phyloP scores from a whole-genome alignment of 37 sponge, comb jelly and placozoan genomes.

The Beroe ovata region DNA sequence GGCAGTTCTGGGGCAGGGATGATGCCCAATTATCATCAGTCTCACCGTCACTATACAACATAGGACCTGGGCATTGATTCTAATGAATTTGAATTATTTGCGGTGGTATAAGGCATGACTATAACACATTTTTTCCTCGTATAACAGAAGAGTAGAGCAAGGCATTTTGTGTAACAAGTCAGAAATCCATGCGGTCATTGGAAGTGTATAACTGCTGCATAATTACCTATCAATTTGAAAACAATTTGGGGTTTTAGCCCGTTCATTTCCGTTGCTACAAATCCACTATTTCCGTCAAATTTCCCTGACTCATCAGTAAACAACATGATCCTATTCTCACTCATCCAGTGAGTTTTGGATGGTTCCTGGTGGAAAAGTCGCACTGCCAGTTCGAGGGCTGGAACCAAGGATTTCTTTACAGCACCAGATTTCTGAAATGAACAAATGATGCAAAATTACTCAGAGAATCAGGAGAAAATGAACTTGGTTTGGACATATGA shows the following conservation, averaged over 20 bases:
- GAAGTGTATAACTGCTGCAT: too few relatives aligned
- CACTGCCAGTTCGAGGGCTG: not conserved
- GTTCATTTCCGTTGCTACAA: constrained; percentile 14
- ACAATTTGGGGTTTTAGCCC: not conserved
- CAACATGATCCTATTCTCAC: constrained; percentile 42
- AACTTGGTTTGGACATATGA: too few relatives aligned
- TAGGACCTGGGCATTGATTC: not conserved
- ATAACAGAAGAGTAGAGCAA: too few relatives aligned
- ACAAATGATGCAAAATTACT: too few relatives aligned
- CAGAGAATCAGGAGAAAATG: too few relatives aligned
- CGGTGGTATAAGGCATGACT: too few relatives aligned
- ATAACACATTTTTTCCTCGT: too few relatives aligned
- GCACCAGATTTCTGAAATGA: not conserved
- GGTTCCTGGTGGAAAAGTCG: constrained; percentile 10
- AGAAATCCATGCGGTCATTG: too few relatives aligned
- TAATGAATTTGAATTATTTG: too few relatives aligned
- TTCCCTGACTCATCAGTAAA: constrained; percentile 9
- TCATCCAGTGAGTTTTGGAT: constrained; percentile 5
- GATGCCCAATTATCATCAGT: not conserved
- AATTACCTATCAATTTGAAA: not conserved
- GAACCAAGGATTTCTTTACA: not conserved
- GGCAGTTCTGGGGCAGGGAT: not conserved
- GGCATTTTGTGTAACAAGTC: too few relatives aligned
- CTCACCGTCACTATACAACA: not conserved
- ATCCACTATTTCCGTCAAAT: not conserved